These are phyloP conservation scores for Adelosebastes latens DNA, from an alignment of 2,797 vertebrate species.

Conservation along the genomic window DNA sequence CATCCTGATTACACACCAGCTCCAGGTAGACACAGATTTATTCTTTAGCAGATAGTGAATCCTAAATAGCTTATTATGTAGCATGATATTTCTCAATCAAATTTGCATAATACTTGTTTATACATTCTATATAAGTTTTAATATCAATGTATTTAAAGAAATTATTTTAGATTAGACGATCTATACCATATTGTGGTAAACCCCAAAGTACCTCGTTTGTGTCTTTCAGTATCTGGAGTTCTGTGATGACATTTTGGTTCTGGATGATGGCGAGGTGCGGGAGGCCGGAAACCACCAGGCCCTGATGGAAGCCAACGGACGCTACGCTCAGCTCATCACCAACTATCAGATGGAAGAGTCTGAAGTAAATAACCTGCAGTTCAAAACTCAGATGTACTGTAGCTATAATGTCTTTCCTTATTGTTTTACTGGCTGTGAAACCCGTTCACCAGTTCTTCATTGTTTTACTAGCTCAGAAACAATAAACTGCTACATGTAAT, in stretches of 20 bases:
- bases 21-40: slow-evolving; percentile 76
- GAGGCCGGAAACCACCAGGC: slow-evolving; percentile 83
- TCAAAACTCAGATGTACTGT: background rate
- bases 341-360: slow-evolving; percentile 78
- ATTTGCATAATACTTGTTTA: background rate
- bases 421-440: too few species aligned
- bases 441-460: background rate
- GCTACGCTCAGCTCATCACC: slow-evolving; percentile 84
- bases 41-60: background rate
- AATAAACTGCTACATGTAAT: background rate
- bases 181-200: background rate
- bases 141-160: too few species aligned
- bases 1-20: slow-evolving; percentile 84
- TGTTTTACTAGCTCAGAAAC: background rate
- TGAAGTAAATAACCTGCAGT: slow-evolving; percentile 64
- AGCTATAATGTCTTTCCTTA: background rate
- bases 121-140: too few species aligned
- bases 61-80: background rate
- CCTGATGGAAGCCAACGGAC: slow-evolving; percentile 77
- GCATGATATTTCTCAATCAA: background rate
- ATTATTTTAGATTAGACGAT: too few species aligned
- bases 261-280: slow-evolving; percentile 83
- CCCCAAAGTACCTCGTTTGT: background rate
- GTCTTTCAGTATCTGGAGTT: slow-evolving; percentile 86
- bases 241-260: slow-evolving; percentile 86